Evolutionary conservation across 2,888 invertebrate species (phyloP).

Genomic region (Temnothorax rugatulus): DNA sequence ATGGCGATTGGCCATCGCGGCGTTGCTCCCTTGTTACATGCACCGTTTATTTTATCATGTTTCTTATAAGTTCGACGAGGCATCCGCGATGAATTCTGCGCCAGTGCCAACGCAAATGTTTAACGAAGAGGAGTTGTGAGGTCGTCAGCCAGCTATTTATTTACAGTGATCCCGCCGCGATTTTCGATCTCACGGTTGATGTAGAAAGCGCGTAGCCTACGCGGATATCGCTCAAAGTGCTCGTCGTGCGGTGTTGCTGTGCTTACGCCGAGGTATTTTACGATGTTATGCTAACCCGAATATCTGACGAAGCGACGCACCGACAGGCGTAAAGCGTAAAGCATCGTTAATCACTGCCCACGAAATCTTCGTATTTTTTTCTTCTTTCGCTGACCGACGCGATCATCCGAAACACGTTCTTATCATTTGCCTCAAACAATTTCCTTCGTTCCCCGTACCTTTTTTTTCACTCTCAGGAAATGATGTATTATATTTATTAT

Average conservation of each 20-base stretch:
- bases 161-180: constrained; percentile 62
- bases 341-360: constrained; percentile 69
- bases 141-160: constrained; percentile 62
- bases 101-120: constrained; percentile 60
- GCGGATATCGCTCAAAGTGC: constrained; percentile 52
- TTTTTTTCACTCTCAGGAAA: not conserved
- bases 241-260: constrained; percentile 55
- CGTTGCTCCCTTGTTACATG: not conserved
- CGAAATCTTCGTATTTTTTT: constrained; percentile 51
- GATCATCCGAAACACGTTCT: constrained; percentile 29
- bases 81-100: constrained; percentile 52
- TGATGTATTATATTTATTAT: not conserved
- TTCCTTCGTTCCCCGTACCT: not conserved
- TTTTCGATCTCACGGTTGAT: constrained; percentile 73
- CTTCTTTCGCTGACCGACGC: constrained; percentile 25
- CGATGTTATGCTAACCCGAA: constrained; percentile 82
- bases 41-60: constrained; percentile 42
- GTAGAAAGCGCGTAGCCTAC: constrained; percentile 59
- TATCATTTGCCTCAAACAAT: constrained; percentile 17
- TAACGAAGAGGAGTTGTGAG: constrained; percentile 60
- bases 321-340: constrained; percentile 60
- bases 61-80: constrained; percentile 41
- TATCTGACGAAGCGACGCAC: constrained; percentile 69
- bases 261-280: constrained; percentile 80
- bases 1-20: not conserved